Base-by-base conservation (phyloP, 2,888 invertebrate genomes). In the Nebria brevicollis region DNA sequence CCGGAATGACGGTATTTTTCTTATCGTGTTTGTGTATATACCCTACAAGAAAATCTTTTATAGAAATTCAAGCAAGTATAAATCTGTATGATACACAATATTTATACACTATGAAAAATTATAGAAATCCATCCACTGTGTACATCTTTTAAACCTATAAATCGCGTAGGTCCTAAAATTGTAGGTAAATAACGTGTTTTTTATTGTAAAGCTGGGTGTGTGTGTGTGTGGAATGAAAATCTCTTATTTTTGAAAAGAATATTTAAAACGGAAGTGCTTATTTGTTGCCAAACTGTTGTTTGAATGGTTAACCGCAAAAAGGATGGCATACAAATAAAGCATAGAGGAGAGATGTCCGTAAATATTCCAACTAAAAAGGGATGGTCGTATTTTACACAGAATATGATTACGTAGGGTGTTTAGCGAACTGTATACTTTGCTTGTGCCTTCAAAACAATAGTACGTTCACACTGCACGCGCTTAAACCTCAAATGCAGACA, bases 361-460 rank as follows among this genome's bases (percentile, higher is more conserved):
- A 13, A 54, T 54, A 8, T 54, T 11, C 2, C 7, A 7, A 13
- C 54, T 8, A 54, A 54, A 8, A 54, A 54, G 54, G 54, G 54
- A 54, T 54, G 54, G 54, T 54, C 11, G 13, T 11, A 54, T 54
- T 54, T 54, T 2, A 54, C 72, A 77, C 77, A 77, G 72, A 77
- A 77, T 77, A 77, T 77, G 77, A 77, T 77, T 77, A 77, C 72
- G 25, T 64, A 72, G 72, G 72, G 77, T 77, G 77, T 77, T 77
- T 77, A 77, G 72, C 77, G 73, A 77, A 42, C 54, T 72, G 43
- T 72, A 65, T 78, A 78, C 72, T 72, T 78, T 78, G 64, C 77
- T 65, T 78, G 65, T 43, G 73, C 72, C 77, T 78, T 78, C 73
- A 78, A 72, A 78, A 78, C 77, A 78, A 78, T 78, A 78, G n/a